Conservation (phyloP, 2,888 invertebrate species). For the Pedicia rivosa region DNA sequence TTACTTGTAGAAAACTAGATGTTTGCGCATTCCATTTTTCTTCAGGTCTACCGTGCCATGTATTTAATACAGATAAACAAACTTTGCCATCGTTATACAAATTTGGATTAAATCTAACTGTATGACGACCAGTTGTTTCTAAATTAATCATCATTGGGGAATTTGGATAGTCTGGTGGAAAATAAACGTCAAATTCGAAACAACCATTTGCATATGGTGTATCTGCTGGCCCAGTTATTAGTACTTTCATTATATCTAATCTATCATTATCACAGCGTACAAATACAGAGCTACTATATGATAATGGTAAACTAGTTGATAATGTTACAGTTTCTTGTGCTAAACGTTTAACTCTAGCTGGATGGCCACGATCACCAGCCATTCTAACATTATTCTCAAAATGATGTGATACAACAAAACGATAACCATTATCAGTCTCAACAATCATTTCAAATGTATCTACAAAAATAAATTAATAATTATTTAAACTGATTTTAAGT, state of each 20-base stretch:
- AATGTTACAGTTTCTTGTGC: slow-evolving; percentile 92
- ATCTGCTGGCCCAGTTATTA: slow-evolving; percentile 77
- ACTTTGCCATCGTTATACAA: slow-evolving; percentile 91
- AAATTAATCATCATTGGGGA: slow-evolving; percentile 82
- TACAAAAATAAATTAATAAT: too few relatives aligned
- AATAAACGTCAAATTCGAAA: slow-evolving; percentile 82
- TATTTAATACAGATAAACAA: slow-evolving; percentile 87
- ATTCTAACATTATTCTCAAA: slow-evolving; percentile 76
- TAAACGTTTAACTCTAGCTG: slow-evolving; percentile 73
- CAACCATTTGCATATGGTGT: slow-evolving; percentile 88
- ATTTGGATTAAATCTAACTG: slow-evolving; percentile 85
- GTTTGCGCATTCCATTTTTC: slow-evolving; percentile 96
- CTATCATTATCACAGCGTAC: slow-evolving; percentile 89
- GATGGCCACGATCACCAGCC: slow-evolving; percentile 73
- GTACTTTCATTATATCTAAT: slow-evolving; percentile 83
- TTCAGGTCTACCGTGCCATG: slow-evolving; percentile 92
- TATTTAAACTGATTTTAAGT: slow-evolving; percentile 1
- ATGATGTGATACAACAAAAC: slow-evolving; percentile 78
- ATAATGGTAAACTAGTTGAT: slow-evolving; percentile 80
- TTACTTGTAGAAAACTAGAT: slow-evolving; percentile 72
- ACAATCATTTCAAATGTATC: slow-evolving; percentile 87
- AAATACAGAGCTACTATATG: slow-evolving; percentile 87
- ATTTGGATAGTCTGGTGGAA: slow-evolving; percentile 67
- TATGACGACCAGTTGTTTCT: slow-evolving; percentile 78
- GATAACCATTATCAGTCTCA: slow-evolving; percentile 57